phyloP scores from a whole-genome alignment of 1,140 invertebrate species.

The Choristoneura fumiferana region DNA sequence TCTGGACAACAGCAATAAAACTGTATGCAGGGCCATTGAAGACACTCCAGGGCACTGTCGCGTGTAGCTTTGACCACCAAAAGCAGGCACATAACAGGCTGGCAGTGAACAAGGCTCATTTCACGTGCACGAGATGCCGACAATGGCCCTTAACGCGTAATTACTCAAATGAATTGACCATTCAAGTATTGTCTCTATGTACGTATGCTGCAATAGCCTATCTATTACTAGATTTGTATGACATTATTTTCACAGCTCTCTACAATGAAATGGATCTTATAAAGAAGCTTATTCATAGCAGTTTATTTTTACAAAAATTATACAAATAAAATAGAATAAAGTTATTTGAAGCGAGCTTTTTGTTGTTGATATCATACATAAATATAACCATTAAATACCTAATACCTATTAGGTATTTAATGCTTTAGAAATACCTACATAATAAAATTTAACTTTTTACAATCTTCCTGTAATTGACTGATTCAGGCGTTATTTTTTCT shows the following conservation, averaged over 20 bases:
- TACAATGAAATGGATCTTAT: too few relatives aligned
- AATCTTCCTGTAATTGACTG: too few relatives aligned
- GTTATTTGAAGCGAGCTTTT: too few relatives aligned
- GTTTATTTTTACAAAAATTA: too few relatives aligned
- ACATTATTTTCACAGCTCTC: constrained; percentile 39
- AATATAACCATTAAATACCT: too few relatives aligned
- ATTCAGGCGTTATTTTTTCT: too few relatives aligned
- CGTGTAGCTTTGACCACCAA: constrained; percentile 35
- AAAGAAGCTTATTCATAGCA: too few relatives aligned
- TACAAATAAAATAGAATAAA: too few relatives aligned
- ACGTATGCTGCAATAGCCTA: constrained; percentile 26
- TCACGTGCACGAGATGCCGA: constrained; percentile 70
- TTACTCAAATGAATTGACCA: constrained; percentile 78
- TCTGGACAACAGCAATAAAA: constrained; percentile 34
- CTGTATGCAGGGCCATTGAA: constrained; percentile 44
- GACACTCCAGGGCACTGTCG: constrained; percentile 49
- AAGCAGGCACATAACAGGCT: constrained; percentile 60
- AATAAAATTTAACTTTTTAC: too few relatives aligned
- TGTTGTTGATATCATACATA: too few relatives aligned
- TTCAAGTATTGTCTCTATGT: constrained; percentile 72
- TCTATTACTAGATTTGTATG: constrained; percentile 43
- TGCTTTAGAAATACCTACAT: too few relatives aligned
- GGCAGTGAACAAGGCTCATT: constrained; percentile 71
- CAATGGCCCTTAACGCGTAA: constrained; percentile 75
- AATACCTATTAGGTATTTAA: too few relatives aligned